phyloP scores from a whole-genome alignment of 1,140 invertebrate genomes.

The Zophobas morio region DNA sequence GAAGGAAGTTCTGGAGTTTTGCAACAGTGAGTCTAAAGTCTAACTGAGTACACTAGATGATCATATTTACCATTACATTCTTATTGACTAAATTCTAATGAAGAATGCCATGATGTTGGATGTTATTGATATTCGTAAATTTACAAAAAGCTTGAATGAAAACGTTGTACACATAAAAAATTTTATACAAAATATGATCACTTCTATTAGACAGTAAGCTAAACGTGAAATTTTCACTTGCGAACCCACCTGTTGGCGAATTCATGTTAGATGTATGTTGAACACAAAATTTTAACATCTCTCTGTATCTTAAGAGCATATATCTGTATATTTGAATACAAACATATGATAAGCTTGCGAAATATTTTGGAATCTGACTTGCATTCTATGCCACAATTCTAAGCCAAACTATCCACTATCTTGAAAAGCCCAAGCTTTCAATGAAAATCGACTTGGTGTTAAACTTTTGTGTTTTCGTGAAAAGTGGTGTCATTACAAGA shows the following conservation, averaged over 20 bases:
- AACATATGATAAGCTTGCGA: background rate
- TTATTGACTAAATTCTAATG: slow-evolving; percentile 18
- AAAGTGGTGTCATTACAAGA: background rate
- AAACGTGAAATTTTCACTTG: too few relatives aligned
- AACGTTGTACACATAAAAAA: background rate
- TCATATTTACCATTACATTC: background rate
- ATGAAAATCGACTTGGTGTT: background rate
- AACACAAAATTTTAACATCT: slow-evolving; percentile 1
- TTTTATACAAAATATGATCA: background rate
- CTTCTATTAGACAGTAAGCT: too few relatives aligned
- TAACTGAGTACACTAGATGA: slow-evolving; percentile 9
- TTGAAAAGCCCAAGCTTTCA: too few relatives aligned
- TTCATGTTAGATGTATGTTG: background rate
- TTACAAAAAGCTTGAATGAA: background rate
- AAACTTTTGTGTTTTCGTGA: background rate
- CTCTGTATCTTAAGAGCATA: background rate
- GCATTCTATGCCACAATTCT: too few relatives aligned
- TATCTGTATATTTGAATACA: background rate
- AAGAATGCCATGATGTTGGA: slow-evolving; percentile 19
- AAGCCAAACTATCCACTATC: too few relatives aligned
- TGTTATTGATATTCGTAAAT: background rate
- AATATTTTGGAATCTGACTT: background rate
- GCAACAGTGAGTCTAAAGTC: background rate
- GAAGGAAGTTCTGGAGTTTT: slow-evolving; percentile 33
- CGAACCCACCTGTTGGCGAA: too few relatives aligned